phyloP scores from a whole-genome alignment of 2,113 vertebrate species.

The Oophaga pumilio region DNA sequence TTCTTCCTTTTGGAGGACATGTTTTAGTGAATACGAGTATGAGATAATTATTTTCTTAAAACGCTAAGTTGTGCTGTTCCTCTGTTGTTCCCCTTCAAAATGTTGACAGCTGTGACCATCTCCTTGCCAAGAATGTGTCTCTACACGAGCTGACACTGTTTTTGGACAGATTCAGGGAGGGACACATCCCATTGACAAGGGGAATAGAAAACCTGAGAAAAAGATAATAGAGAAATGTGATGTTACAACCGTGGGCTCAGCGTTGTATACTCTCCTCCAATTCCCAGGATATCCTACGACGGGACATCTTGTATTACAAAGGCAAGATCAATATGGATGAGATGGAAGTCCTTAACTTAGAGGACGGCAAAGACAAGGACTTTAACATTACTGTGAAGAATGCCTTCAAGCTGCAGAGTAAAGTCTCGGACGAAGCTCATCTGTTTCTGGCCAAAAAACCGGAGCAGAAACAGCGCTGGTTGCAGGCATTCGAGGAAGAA shows the following conservation, averaged over 20 bases:
- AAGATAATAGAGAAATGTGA: neutral
- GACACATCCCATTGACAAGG: too few relatives aligned
- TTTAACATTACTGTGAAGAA: slow-evolving; percentile 90
- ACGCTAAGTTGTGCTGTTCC: too few relatives aligned
- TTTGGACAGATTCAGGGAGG: too few relatives aligned
- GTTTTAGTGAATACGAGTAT: too few relatives aligned
- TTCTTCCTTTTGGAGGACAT: too few relatives aligned
- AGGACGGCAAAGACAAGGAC: slow-evolving; percentile 91
- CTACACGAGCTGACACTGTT: too few relatives aligned
- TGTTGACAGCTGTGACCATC: too few relatives aligned
- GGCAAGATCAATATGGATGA: slow-evolving; percentile 87
- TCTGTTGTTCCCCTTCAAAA: too few relatives aligned
- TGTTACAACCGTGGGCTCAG: neutral
- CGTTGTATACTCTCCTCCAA: neutral
- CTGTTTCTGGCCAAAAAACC: slow-evolving; percentile 92
- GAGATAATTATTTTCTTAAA: too few relatives aligned
- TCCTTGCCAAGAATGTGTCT: too few relatives aligned
- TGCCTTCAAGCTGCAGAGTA: slow-evolving; percentile 80
- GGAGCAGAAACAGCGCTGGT: slow-evolving; percentile 91
- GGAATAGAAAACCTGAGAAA: too few relatives aligned
- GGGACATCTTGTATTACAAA: slow-evolving; percentile 93
- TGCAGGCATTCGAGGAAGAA: slow-evolving; percentile 87
- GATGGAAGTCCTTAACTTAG: slow-evolving; percentile 86
- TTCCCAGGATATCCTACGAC: slow-evolving; percentile 86
- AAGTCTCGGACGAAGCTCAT: slow-evolving; percentile 75